phyloP scores from a whole-genome alignment of 2,888 invertebrate genomes.

The Dolichomitus sp. region DNA sequence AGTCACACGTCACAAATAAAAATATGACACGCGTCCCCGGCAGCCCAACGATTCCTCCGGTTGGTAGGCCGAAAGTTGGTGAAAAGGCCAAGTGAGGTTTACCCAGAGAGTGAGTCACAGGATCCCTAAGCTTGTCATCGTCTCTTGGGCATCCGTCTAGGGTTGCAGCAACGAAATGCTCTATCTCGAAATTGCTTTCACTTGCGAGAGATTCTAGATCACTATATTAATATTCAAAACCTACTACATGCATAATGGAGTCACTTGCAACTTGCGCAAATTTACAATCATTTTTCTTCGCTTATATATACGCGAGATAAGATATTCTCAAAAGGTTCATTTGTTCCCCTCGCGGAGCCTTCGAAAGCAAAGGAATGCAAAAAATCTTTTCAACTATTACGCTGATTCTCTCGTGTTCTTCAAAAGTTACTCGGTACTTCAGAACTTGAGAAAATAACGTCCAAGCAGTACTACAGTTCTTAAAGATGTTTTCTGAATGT shows the following conservation, averaged over 20 bases:
- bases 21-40: slow-evolving; percentile 67
- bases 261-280: neutral
- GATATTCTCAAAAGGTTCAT: slow-evolving; percentile 11
- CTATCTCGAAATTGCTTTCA: slow-evolving; percentile 11
- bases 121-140: neutral
- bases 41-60: slow-evolving; percentile 47
- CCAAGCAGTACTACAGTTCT: neutral
- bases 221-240: slow-evolving; percentile 12
- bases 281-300: neutral
- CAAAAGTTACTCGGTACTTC: slow-evolving; percentile 3
- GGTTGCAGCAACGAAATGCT: slow-evolving; percentile 6
- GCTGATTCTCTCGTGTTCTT: slow-evolving; percentile 1
- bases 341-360: neutral
- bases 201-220: slow-evolving; percentile 9
- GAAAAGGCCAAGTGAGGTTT: slow-evolving; percentile 43
- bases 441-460: neutral
- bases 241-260: slow-evolving; percentile 16
- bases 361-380: neutral
- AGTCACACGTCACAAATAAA: slow-evolving; percentile 55
- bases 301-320: neutral
- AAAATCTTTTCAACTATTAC: neutral
- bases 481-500: slow-evolving; percentile 1
- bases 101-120: slow-evolving; percentile 16
- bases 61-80: slow-evolving; percentile 48
- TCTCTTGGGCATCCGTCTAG: neutral